Evolutionary conservation across 2,113 vertebrate species (phyloP).

Genomic region (Oryzias woworae): DNA sequence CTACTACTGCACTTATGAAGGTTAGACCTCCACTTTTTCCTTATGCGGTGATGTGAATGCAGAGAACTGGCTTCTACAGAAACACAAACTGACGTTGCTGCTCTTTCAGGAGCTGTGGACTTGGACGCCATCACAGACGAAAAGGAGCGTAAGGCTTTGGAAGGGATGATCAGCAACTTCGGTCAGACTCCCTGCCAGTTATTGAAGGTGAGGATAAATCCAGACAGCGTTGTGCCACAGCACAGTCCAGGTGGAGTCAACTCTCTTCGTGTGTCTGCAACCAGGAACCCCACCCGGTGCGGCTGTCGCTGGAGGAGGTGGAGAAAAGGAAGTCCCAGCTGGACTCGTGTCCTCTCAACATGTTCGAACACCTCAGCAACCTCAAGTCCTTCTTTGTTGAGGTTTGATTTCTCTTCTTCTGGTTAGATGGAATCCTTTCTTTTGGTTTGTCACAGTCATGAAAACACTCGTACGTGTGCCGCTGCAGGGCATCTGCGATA

Average conservation of each 20-base stretch:
- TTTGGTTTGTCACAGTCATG: no score
- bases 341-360: slow-evolving; percentile 84
- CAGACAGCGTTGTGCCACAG: no score
- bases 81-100: no score
- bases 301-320: slow-evolving; percentile 90
- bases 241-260: no score
- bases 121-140: slow-evolving; percentile 94
- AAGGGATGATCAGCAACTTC: slow-evolving; percentile 99
- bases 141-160: slow-evolving; percentile 94
- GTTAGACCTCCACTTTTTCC: slow-evolving; percentile 25
- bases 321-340: slow-evolving; percentile 84
- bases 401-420: slow-evolving; percentile 65
- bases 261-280: background rate
- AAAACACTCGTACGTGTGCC: background rate
- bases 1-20: slow-evolving; percentile 93
- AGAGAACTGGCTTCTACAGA: no score
- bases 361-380: slow-evolving; percentile 91
- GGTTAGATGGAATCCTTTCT: background rate
- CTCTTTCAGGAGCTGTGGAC: slow-evolving; percentile 89
- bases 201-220: slow-evolving; percentile 82
- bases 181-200: slow-evolving; percentile 97
- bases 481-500: slow-evolving; percentile 92
- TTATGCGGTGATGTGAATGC: no score
- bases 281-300: slow-evolving; percentile 92
- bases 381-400: slow-evolving; percentile 98